A percentile compares a stretch with the other conserved stretches of the same genome.
These are phyloP conservation scores for Nemotelus nigrinus DNA, from an alignment of 2,888 invertebrate genomes.

Conservation along the genomic window DNA sequence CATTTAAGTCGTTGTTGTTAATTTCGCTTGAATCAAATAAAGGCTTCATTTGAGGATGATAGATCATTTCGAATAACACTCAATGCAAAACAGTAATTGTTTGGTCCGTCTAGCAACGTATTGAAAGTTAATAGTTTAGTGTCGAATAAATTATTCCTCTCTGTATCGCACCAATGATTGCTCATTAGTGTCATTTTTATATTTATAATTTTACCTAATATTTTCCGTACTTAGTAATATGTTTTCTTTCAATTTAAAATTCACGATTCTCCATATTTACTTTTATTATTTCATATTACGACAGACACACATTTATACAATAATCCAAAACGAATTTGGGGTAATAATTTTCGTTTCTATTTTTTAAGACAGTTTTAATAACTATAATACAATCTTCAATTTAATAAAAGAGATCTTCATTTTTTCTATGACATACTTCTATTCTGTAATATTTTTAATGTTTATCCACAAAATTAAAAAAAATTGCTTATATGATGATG, in stretches of 20 bases:
- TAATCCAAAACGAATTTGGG: slow-evolving; percentile 31
- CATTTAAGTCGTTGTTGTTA: neutral
- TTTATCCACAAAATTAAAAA: slow-evolving; percentile 23
- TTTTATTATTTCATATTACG: slow-evolving; percentile 27
- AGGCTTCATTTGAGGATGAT: neutral
- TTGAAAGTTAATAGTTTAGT: neutral
- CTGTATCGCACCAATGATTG: slow-evolving; percentile 30
- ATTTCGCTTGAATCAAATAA: neutral
- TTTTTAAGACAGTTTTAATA: slow-evolving; percentile 16
- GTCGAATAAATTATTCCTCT: slow-evolving; percentile 4
- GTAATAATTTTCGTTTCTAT: neutral
- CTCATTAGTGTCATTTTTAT: slow-evolving; percentile 35
- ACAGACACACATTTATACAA: slow-evolving; percentile 41
- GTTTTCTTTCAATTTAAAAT: slow-evolving; percentile 8
- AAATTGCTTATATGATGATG: slow-evolving; percentile 37
- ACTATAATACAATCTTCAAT: slow-evolving; percentile 23
- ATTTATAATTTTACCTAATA: slow-evolving; percentile 19
- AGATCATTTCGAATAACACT: too few species aligned
- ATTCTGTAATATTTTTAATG: slow-evolving; percentile 5
- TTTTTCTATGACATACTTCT: slow-evolving; percentile 23
- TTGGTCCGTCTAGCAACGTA: slow-evolving; percentile 22
- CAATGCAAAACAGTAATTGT: neutral
- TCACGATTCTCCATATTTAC: neutral
- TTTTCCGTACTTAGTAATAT: slow-evolving; percentile 6
- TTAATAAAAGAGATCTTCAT: slow-evolving; percentile 23